Evolutionary conservation across 2,113 vertebrate genomes (phyloP), one percentile per base, ranked within the genome.

Genomic region (Corydoras sp.): DNA sequence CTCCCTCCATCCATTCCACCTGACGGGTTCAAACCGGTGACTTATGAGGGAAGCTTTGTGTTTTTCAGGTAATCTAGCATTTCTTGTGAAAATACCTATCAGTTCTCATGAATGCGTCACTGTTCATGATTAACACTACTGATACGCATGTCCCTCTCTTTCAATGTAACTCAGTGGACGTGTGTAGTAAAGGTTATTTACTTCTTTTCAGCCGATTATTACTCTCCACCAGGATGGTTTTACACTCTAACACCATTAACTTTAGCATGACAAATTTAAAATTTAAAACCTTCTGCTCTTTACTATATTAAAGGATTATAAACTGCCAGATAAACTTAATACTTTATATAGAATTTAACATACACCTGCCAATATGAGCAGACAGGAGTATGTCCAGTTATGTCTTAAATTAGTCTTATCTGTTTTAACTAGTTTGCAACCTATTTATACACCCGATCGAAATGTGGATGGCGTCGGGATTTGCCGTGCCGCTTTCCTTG

Each of bases 101-200:
- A 15, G 31, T 13, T 62, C 35, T 71, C 10, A 61, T 56, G 13
- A 61, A 73, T 72, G 69, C 68, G 71, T 68, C 76, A 74, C 51
- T 71, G 68, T 54, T 62, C 43, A 73, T 30, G 31, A 51, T 54
- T 48, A 30, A 51, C 55, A 73, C 65, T 77, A 68, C 51, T 65
- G 50, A 61, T 63, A 68, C 72, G 79, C 73, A 81, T 83, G 79
- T 62, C 60, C 53, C 62, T 59, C 48, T 12, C 71, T 60, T 64
- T 71, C 71, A 73, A 54, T 76, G 60, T 72, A 68, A 68, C 31
- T 13, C 24, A 66, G 65, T 74, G 55, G 51, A 62, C 18, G 64
- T 78, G 70, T 72, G 55, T 73, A 71, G 76, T 67, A 58, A 58
- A 70, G 69, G 74, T 80, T 56, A 55, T 59, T 75, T 76, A 69